Percentiles rank a stretch among this genome's conserved stretches.
Conservation (phyloP, 2,797 vertebrate genomes). For the Coregonus sp. region DNA sequence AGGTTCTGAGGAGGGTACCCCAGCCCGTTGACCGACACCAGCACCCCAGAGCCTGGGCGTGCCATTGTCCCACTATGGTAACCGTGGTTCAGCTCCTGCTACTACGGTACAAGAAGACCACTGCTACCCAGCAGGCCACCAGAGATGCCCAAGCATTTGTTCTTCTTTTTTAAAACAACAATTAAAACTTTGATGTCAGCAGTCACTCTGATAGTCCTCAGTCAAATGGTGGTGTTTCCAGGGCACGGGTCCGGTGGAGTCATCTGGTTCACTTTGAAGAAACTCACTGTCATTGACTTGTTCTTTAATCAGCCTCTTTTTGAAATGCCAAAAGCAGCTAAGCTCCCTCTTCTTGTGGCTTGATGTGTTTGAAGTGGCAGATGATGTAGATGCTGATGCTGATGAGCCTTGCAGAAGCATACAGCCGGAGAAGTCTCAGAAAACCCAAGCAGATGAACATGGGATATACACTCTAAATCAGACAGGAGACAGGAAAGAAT, state of each 20-base stretch:
- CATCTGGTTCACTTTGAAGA: conserved; percentile 25
- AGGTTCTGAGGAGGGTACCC: conserved; percentile 90
- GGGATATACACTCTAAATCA: conserved; percentile 45
- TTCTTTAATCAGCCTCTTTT: conserved; percentile 36
- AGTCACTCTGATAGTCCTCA: conserved; percentile 26
- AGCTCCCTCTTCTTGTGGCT: conserved; percentile 36
- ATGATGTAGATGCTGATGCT: conserved; percentile 37
- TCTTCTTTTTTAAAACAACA: conserved; percentile 21
- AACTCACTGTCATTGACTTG: not conserved
- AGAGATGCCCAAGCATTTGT: conserved; percentile 51
- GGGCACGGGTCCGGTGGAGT: conserved; percentile 18
- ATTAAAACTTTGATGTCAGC: conserved; percentile 36
- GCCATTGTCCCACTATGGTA: conserved; percentile 56
- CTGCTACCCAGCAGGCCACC: conserved; percentile 61
- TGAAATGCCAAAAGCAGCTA: conserved; percentile 18
- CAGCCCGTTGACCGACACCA: conserved; percentile 72
- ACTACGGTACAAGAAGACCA: conserved; percentile 50
- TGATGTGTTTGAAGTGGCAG: conserved; percentile 55
- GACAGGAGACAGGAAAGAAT: conserved; percentile 22
- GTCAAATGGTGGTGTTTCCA: conserved; percentile 52
- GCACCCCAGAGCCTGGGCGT: conserved; percentile 60
- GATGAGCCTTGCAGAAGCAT: conserved; percentile 31
- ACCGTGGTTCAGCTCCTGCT: conserved; percentile 39
- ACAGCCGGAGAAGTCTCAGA: conserved; percentile 40
- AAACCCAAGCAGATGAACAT: conserved; percentile 44